phyloP scores from a whole-genome alignment of 2,888 invertebrate genomes.

The Tipula lateralis region DNA sequence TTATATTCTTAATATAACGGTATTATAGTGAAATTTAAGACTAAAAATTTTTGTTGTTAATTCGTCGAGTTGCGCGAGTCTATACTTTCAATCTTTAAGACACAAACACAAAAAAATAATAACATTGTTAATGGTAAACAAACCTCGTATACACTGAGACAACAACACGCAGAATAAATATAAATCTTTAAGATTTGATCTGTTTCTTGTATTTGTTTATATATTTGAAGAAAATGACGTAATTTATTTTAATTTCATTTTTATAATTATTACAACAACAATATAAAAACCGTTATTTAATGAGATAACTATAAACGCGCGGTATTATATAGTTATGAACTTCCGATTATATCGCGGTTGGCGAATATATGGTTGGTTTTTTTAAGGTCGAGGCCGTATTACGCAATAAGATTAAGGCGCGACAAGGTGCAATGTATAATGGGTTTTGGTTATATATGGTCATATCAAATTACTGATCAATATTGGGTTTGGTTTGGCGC shows the following conservation, averaged over 20 bases:
- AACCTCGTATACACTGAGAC: too few relatives aligned
- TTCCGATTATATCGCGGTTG: background rate
- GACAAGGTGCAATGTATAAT: too few relatives aligned
- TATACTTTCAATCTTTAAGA: background rate
- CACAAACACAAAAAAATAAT: background rate
- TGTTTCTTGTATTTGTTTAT: background rate
- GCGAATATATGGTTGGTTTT: background rate
- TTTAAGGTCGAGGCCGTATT: background rate
- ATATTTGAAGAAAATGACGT: background rate
- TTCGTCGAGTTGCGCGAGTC: background rate
- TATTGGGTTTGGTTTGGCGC: too few relatives aligned
- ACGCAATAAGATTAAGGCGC: too few relatives aligned
- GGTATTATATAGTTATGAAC: background rate
- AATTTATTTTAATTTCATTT: background rate
- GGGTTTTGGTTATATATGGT: too few relatives aligned
- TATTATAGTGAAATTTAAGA: background rate
- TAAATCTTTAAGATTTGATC: background rate
- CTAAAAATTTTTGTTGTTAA: background rate
- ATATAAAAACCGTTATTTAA: background rate
- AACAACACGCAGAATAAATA: background rate
- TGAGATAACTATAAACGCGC: background rate
- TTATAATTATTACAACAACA: background rate
- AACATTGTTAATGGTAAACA: too few relatives aligned
- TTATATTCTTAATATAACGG: background rate
- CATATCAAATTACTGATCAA: too few relatives aligned